A percentile compares a stretch with the other conserved stretches of the same genome.
Conservation (phyloP, 92 coral and sea anemone species). For the Parazoanthus atlanticus region DNA sequence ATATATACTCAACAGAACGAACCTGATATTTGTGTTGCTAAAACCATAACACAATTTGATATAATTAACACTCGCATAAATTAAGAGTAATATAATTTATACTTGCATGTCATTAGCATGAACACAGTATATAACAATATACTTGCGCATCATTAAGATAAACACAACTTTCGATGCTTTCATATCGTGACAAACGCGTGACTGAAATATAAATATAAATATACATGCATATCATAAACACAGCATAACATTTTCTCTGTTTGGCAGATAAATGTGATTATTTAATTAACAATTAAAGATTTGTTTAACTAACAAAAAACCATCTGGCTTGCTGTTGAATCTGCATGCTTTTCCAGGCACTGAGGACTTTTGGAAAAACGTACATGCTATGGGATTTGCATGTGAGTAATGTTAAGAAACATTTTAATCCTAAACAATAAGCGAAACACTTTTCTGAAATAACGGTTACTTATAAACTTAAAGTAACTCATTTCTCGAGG, state of each 20-base stretch:
- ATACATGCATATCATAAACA: conserved; percentile 12
- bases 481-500: neutral
- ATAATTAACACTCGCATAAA: neutral
- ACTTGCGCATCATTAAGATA: neutral
- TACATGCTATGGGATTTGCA: conserved; percentile 92
- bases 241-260: neutral
- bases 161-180: no score
- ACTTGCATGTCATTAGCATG: neutral
- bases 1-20: neutral
- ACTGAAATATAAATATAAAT: neutral
- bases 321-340: conserved; percentile 17
- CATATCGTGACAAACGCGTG: neutral
- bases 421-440: neutral
- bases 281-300: neutral
- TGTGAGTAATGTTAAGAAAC: conserved; percentile 61
- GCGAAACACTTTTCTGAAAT: neutral
- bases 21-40: neutral
- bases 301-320: conserved; percentile 9
- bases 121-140: neutral
- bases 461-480: neutral
- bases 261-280: conserved; percentile 7
- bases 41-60: neutral
- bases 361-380: conserved; percentile 72
- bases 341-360: conserved; percentile 29
- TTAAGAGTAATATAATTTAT: neutral